Evolutionary conservation across 2,113 vertebrate genomes (phyloP), one percentile per base, ranked within the genome.

Genomic region (Ceratotherium simum): DNA sequence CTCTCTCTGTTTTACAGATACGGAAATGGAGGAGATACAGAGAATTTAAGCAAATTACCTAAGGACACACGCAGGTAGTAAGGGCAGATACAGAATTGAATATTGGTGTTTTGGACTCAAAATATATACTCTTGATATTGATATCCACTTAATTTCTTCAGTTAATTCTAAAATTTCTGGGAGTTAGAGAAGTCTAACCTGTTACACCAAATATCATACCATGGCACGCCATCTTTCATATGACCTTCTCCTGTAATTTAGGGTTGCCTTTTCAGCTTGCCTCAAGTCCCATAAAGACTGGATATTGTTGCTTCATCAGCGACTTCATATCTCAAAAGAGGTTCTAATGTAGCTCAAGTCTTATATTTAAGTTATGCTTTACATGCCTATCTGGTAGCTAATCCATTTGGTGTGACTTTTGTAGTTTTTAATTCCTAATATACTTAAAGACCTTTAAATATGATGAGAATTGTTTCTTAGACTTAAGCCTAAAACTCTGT

Each of bases 401-500:
- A 85, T 29, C 16, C 67, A 62, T 89, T 95, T 93, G 16, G 58
- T 76, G n/a, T 86, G 3, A 91, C 12, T 54, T 54, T 80, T 29
- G 2, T 11, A 73, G 25, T 42, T 93, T 95, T 84, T 60, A 81
- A 95, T 90, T 87, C 16, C 90, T 93, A 54, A 62, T 82, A 20
- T 64, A 82, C 36, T 87, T 96, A 46, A 70, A 91, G 83, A 81
- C 14, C 13, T 58, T 96, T 78, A 89, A 62, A 81, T 67, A 65
- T 67, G 27, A 92, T 11, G 18, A 51, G 6, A 97, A 65, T 91
- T 81, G 3, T 84, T 94, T 88, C 12, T 13, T 79, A 81, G 39
- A 42, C 60, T 91, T 69, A 91, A 82, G n/a, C 3, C 3, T 23
- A 14, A 54, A 89, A 39, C 75, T 42, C 36, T 70, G 4, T 79